These are phyloP conservation scores for Meloidogyne floridensis DNA, from an alignment of 1,140 invertebrate genomes.

Conservation along the genomic window DNA sequence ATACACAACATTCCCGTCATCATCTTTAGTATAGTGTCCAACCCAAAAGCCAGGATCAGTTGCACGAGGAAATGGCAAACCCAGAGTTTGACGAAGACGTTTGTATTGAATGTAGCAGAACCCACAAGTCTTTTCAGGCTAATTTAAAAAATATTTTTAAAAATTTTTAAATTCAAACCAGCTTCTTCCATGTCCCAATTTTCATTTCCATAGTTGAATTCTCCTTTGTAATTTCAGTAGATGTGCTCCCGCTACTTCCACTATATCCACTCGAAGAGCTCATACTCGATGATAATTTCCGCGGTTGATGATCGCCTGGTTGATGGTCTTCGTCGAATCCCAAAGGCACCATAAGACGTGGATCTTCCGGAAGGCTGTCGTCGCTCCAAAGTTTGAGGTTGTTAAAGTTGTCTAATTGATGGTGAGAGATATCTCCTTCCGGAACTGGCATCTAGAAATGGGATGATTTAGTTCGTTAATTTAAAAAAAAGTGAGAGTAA, in stretches of 20 bases:
- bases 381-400: slow-evolving; percentile 23
- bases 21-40: slow-evolving; percentile 23
- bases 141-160: slow-evolving; percentile 10
- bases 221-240: background rate
- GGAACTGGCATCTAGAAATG: background rate
- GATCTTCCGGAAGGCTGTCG: slow-evolving; percentile 11
- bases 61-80: slow-evolving; percentile 11
- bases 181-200: slow-evolving; percentile 19
- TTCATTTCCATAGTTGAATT: slow-evolving; percentile 16
- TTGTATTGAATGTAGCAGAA: slow-evolving; percentile 35
- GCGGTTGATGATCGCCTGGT: background rate
- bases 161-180: background rate
- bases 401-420: background rate
- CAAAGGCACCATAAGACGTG: background rate
- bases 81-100: slow-evolving; percentile 24
- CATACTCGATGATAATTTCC: background rate
- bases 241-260: slow-evolving; percentile 16
- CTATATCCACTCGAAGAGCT: background rate
- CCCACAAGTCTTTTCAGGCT: slow-evolving; percentile 26
- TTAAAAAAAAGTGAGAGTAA: too few species aligned
- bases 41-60: slow-evolving; percentile 32
- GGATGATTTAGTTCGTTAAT: too few species aligned
- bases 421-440: background rate
- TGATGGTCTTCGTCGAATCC: background rate
- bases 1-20: slow-evolving; percentile 26